Evolutionary conservation across 92 coral and sea anemone genomes (phyloP).

Genomic region (Diadumene lineata): DNA sequence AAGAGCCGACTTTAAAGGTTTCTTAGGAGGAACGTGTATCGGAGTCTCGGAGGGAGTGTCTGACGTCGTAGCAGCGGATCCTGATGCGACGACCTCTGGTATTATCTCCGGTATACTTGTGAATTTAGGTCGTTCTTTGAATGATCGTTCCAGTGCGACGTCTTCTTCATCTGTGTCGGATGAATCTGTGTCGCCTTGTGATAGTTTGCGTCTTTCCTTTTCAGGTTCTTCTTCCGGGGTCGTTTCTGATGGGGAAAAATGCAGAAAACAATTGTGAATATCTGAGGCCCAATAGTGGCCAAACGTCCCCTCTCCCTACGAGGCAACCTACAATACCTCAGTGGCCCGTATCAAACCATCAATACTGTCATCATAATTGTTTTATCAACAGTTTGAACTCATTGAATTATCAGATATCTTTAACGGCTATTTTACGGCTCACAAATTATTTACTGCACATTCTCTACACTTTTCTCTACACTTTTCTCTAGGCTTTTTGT

Average conservation of each 20-base stretch:
- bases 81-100: constrained; percentile 56
- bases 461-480: too few relatives aligned
- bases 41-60: constrained; percentile 63
- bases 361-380: too few relatives aligned
- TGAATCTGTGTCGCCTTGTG: constrained; percentile 64
- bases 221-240: constrained; percentile 79
- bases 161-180: constrained; percentile 86
- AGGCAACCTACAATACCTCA: too few relatives aligned
- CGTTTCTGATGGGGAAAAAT: constrained; percentile 47
- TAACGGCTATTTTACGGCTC: too few relatives aligned
- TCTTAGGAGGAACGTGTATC: constrained; percentile 50
- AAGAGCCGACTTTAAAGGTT: constrained; percentile 81
- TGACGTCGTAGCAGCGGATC: constrained; percentile 70
- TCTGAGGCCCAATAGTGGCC: too few relatives aligned
- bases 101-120: constrained; percentile 66
- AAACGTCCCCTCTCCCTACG: too few relatives aligned
- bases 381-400: too few relatives aligned
- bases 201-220: constrained; percentile 37
- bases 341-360: too few relatives aligned
- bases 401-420: too few relatives aligned
- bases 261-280: neutral
- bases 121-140: constrained; percentile 46
- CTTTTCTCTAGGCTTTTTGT: too few relatives aligned
- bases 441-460: too few relatives aligned
- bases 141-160: constrained; percentile 34